Percentiles rank a stretch among this genome's conserved stretches.
Evolutionary conservation across 2,113 vertebrate genomes (phyloP).

Genomic region (Garra rufa): DNA sequence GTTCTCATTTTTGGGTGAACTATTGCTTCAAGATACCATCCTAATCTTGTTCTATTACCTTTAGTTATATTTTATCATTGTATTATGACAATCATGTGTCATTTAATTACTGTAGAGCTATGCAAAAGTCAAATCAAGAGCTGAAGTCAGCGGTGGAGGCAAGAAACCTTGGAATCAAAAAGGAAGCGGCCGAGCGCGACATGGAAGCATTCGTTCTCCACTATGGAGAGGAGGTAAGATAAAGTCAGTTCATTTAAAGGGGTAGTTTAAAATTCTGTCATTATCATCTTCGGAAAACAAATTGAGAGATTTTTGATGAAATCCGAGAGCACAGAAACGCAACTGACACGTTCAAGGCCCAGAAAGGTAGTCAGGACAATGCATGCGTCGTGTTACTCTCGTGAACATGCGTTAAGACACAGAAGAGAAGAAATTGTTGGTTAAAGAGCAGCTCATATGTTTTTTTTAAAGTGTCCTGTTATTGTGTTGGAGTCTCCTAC

Average conservation of each 20-base stretch:
- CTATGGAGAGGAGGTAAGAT: conserved; percentile 86
- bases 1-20: neutral
- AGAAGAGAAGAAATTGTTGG: too few species aligned
- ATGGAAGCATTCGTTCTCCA: conserved; percentile 88
- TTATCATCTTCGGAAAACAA: too few species aligned
- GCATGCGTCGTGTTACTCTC: too few species aligned
- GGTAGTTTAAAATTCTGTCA: too few species aligned
- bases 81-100: neutral
- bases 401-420: too few species aligned
- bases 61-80: neutral
- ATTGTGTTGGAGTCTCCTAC: too few species aligned
- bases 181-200: conserved; percentile 82
- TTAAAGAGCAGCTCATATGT: too few species aligned
- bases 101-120: conserved; percentile 76
- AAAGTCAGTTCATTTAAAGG: neutral
- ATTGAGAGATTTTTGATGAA: too few species aligned
- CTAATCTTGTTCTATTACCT: neutral
- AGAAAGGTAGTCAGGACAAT: too few species aligned
- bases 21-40: neutral
- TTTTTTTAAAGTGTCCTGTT: too few species aligned
- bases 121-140: conserved; percentile 83
- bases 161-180: conserved; percentile 89
- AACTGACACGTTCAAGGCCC: too few species aligned
- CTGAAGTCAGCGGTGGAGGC: conserved; percentile 87
- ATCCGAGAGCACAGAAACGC: too few species aligned